Base-by-base conservation (phyloP, 2,888 invertebrate genomes). In the Heliconius sara region DNA sequence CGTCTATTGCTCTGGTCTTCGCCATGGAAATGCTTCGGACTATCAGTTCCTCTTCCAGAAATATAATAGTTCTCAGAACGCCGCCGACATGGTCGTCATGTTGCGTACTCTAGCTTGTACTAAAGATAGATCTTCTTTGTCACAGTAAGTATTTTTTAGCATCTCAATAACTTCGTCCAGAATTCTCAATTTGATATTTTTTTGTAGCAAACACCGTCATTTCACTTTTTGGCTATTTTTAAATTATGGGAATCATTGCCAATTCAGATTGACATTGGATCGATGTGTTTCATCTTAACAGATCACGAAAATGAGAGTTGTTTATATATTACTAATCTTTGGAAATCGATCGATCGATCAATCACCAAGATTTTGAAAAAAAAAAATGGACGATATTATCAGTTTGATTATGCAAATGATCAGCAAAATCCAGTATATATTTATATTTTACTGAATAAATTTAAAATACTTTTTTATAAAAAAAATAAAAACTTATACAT, bases 1-100 rank as follows among this genome's bases (percentile, higher is more conserved):
- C n/a, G 96, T 96, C 0, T 97, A 97, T 89, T 97, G 97, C 87
- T 91, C 93, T 10, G 97, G 96, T 27, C 88, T 97, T 0, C 94
- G 94, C 70, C 85, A 96, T 66, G 97, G 97, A 0, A 89, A 94
- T 10, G 87, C 88, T 1, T 86, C 89, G 0, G 97, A 97, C 85
- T 97, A 97, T 96, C 84, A 96, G 22, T 96, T 96, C 90, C 92
- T 96, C 47, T 96, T 95, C 92, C 73, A 92, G 0, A 90, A 92
- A 79, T 97, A 96, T 75, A 95, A 96, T 77, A 87, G 95, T 0
- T 96, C 96, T 0, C 89, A 96, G 16, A 97, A 97, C 84, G 95
- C 96, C 71, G 92, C 93, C 2, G 95, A 95, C 22, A 96, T 97
- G 87, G 93, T 97, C 3, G 91, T 92, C 73, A 96, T 96, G 1